Evolutionary conservation across 2,113 vertebrate species (phyloP).

Genomic region (Candoia aspera): DNA sequence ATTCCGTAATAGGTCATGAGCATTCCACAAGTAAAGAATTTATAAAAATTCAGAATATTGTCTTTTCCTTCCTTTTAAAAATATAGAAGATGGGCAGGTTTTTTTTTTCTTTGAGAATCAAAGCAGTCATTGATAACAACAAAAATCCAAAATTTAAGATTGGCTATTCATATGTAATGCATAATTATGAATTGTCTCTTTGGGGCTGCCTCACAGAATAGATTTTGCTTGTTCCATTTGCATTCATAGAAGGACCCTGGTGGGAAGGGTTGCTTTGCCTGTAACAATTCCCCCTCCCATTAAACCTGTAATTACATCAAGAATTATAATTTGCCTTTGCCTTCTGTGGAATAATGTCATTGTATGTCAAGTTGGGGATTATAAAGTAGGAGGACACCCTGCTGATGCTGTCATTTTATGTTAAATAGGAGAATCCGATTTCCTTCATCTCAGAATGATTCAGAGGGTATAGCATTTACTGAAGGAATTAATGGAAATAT

Average conservation of each 20-base stretch:
- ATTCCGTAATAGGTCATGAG: constrained; percentile 54
- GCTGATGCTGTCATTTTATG: constrained; percentile 48
- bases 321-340: constrained; percentile 56
- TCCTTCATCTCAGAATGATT: constrained; percentile 47
- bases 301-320: constrained; percentile 75
- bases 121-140: not conserved
- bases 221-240: constrained; percentile 30
- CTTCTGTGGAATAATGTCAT: constrained; percentile 51
- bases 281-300: constrained; percentile 21
- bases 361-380: constrained; percentile 66
- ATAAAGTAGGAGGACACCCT: constrained; percentile 51
- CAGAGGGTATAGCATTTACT: constrained; percentile 11
- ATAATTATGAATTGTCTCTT: constrained; percentile 49
- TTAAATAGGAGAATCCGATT: constrained; percentile 50
- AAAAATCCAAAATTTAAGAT: constrained; percentile 3
- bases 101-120: not conserved
- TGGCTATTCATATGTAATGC: not conserved
- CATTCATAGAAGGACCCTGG: constrained; percentile 46
- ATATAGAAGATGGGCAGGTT: not conserved
- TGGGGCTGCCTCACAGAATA: constrained; percentile 9
- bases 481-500: not conserved
- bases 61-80: constrained; percentile 8
- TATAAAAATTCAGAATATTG: constrained; percentile 11
- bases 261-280: constrained; percentile 62
- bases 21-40: constrained; percentile 28